Evolutionary conservation across 2,113 vertebrate species (phyloP).

Genomic region (Bubo scandiacus): DNA sequence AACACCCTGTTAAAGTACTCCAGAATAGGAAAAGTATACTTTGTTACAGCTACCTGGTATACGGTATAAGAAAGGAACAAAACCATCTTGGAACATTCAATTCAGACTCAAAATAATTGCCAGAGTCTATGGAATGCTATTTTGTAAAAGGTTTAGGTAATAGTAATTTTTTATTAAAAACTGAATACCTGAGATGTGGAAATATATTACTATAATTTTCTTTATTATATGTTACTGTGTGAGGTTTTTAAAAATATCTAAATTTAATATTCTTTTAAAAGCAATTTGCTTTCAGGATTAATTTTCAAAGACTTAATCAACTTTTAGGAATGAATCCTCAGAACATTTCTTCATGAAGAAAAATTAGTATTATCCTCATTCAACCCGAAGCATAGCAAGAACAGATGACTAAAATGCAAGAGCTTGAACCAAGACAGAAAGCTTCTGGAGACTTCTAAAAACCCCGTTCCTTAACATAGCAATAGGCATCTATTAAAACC

Average conservation of each 20-base stretch:
- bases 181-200: neutral
- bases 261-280: neutral
- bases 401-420: neutral
- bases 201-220: neutral
- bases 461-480: neutral
- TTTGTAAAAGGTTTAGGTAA: neutral
- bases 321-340: neutral
- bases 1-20: neutral
- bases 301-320: neutral
- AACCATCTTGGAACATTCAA: neutral
- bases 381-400: neutral
- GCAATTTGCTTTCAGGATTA: neutral
- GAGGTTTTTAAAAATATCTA: neutral
- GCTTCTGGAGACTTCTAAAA: neutral
- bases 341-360: neutral
- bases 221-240: neutral
- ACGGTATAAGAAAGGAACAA: neutral
- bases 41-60: neutral
- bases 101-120: neutral
- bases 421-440: neutral
- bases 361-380: neutral
- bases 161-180: neutral
- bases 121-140: neutral
- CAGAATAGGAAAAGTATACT: neutral
- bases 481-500: fast-evolving